Evolutionary conservation across 2,888 invertebrate species (phyloP).

Genomic region (Hymenopus coronatus): DNA sequence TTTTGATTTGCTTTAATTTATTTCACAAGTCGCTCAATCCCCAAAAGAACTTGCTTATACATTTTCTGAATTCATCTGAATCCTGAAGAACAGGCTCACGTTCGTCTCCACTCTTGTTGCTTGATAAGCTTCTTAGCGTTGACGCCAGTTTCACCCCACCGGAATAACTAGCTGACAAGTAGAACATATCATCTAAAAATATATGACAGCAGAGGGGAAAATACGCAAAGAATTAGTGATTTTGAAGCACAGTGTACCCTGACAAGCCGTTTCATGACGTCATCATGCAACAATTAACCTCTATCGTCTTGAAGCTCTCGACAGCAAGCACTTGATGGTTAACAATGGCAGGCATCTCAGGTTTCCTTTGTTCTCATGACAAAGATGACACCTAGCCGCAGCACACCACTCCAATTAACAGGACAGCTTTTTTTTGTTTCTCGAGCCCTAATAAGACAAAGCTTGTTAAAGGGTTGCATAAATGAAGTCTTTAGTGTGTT

Average conservation of each 20-base stretch:
- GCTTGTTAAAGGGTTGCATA: background rate
- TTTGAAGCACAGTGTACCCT: background rate
- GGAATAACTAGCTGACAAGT: no score
- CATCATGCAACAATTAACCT: constrained; percentile 24
- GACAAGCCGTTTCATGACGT: constrained; percentile 15
- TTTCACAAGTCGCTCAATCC: no score
- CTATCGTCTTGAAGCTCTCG: constrained; percentile 4
- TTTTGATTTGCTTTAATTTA: no score
- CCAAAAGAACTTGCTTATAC: no score
- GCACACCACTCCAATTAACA: constrained; percentile 16
- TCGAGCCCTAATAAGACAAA: background rate
- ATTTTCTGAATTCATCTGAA: no score
- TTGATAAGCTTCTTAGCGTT: no score
- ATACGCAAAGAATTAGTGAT: background rate
- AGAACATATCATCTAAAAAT: background rate
- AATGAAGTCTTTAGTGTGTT: constrained; percentile 7
- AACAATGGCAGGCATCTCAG: constrained; percentile 1
- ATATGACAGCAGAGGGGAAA: background rate
- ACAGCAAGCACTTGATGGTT: background rate
- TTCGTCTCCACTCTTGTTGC: no score
- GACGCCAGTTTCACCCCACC: no score
- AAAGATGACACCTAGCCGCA: constrained; percentile 8
- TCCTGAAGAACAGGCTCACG: no score
- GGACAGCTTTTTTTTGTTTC: constrained; percentile 1
- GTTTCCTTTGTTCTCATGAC: constrained; percentile 9